Base-by-base conservation (phyloP, 1,140 invertebrate species). In the silkworm (Bombyx mori) region DNA sequence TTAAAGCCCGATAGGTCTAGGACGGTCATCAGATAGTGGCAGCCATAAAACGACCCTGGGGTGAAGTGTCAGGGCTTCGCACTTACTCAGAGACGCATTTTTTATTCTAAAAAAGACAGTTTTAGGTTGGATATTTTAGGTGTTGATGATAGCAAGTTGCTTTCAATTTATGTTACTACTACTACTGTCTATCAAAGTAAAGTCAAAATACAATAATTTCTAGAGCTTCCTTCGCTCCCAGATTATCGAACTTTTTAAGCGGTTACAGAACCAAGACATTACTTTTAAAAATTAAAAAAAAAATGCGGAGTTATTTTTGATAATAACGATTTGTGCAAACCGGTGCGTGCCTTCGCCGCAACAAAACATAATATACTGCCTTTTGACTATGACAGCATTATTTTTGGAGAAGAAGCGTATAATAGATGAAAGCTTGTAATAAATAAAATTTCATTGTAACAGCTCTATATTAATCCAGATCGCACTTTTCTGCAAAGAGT, bases 11-110 rank as follows among this genome's bases (percentile, higher is more conserved):
- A 35, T 35, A 35, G 26, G 26, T 35, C 26, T 35, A 35, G 65
- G 66, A 61, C 75, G 75, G 74, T 71, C 76, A 78, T 78, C 77
- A 67, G 75, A 80, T 80, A 80, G 57, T 63, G 62, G 64, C 52
- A 60, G 60, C 58, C 10, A 48, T 58, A 60, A 68, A 62, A 56
- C 67, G 61, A 66, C 63, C 63, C 66, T 66, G 65, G 69, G 65
- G 66, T 66, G 61, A 68, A 64, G 64, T 71, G 68, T 63, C 68
- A 65, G 57, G 62, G 54, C 65, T 73, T 73, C 58, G 66, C 71
- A 77, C 71, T 73, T 60, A 67, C 71, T 77, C 61, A 60, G 49
- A 61, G 44, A 63, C 56, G 50, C 22, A 61, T 73, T 65, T 68
- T 71, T 65, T 60, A 35, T 35, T 35, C 26, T 35, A 35, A 35